Percentiles rank a stretch among this genome's conserved stretches.
These are phyloP conservation scores for Salarias fasciatus DNA, from an alignment of 2,797 vertebrate species.

Conservation along the genomic window DNA sequence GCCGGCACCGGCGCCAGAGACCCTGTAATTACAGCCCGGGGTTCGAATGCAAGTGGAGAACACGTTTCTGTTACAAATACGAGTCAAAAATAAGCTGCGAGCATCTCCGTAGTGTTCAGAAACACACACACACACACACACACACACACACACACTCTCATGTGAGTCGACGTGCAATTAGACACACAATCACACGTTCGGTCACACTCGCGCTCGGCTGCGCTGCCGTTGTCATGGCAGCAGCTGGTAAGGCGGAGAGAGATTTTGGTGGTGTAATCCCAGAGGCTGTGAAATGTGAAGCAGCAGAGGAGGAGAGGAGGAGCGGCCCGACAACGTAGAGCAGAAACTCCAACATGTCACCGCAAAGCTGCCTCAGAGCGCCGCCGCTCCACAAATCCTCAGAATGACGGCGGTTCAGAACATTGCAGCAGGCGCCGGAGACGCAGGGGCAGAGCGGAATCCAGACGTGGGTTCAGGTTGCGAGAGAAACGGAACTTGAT, in stretches of 20 bases:
- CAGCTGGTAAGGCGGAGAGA: constrained; percentile 72
- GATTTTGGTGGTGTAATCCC: constrained; percentile 81
- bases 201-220: constrained; percentile 61
- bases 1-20: too few species aligned
- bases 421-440: too few species aligned
- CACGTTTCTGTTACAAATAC: neutral
- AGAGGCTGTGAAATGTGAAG: constrained; percentile 78
- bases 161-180: constrained; percentile 48
- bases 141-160: neutral
- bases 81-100: too few species aligned
- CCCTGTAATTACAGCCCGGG: too few species aligned
- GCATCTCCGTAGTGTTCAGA: too few species aligned
- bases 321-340: constrained; percentile 18
- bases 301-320: constrained; percentile 45
- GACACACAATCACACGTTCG: constrained; percentile 67
- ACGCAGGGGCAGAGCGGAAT: too few species aligned
- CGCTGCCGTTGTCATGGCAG: constrained; percentile 86
- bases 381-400: too few species aligned
- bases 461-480: too few species aligned
- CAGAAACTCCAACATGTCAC: constrained; percentile 27
- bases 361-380: constrained; percentile 34
- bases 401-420: too few species aligned
- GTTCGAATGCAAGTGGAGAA: too few species aligned
- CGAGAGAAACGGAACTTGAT: too few species aligned
- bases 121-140: too few species aligned